Percentiles rank a stretch among this genome's conserved stretches.
Conservation (phyloP, 1,140 invertebrate species). For the Marisa cornuarietis region DNA sequence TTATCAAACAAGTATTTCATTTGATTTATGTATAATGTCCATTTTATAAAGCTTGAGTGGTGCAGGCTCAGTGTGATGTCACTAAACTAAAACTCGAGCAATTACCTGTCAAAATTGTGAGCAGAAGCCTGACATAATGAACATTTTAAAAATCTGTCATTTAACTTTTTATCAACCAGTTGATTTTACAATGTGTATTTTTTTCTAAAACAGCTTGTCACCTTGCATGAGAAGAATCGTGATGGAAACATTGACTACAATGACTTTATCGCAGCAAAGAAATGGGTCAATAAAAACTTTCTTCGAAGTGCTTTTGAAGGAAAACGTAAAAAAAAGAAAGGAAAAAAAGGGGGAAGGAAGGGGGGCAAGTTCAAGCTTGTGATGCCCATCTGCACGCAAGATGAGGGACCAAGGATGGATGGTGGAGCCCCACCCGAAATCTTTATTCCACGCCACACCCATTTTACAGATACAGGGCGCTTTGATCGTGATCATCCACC, state of each 20-base stretch:
- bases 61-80: too few species aligned
- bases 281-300: slow-evolving; percentile 66
- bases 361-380: slow-evolving; percentile 65
- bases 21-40: too few species aligned
- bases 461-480: slow-evolving; percentile 63
- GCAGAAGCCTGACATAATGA: too few species aligned
- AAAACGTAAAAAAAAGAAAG: slow-evolving; percentile 66
- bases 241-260: slow-evolving; percentile 63
- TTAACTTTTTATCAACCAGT: too few species aligned
- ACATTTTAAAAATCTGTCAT: too few species aligned
- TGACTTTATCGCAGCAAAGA: slow-evolving; percentile 65
- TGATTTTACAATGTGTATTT: too few species aligned
- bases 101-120: too few species aligned
- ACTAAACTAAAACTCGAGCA: too few species aligned
- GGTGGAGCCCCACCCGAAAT: slow-evolving; percentile 62
- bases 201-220: slow-evolving; percentile 1
- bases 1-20: too few species aligned
- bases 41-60: too few species aligned
- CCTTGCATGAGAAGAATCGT: slow-evolving; percentile 55
- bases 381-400: slow-evolving; percentile 63
- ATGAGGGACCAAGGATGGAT: slow-evolving; percentile 55
- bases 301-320: slow-evolving; percentile 63
- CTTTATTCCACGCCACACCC: slow-evolving; percentile 59
- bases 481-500: slow-evolving; percentile 65
- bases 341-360: slow-evolving; percentile 49